Percentiles rank a stretch among this genome's conserved stretches.
Conservation (phyloP, 2,113 vertebrate species). For the Ptilorrhoa leucosticta region DNA sequence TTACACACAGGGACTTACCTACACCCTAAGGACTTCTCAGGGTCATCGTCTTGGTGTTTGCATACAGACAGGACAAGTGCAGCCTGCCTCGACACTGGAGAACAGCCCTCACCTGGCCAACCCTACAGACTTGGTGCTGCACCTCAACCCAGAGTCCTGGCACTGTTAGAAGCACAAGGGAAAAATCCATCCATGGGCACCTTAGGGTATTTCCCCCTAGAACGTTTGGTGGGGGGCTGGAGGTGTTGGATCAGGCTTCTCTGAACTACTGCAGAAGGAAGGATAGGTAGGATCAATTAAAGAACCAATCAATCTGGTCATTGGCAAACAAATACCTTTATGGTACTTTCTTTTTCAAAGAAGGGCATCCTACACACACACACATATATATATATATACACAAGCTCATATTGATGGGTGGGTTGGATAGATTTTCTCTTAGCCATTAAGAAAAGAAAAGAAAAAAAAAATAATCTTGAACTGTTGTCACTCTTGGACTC, state of each 20-base stretch:
- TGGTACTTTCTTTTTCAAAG: neutral
- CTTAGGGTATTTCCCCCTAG: neutral
- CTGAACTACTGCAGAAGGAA: neutral
- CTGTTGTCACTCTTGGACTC: neutral
- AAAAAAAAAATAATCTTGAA: neutral
- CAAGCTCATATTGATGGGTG: neutral
- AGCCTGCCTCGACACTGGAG: neutral
- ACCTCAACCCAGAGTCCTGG: neutral
- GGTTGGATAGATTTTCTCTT: neutral
- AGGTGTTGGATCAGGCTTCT: neutral
- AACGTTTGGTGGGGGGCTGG: neutral
- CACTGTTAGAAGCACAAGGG: constrained; percentile 27
- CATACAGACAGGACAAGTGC: neutral
- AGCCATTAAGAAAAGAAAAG: neutral
- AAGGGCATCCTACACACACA: neutral
- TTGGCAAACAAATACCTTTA: neutral
- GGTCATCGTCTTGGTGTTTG: neutral
- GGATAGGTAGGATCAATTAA: neutral
- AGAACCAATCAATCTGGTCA: neutral
- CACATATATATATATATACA: neutral
- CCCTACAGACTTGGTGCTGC: neutral
- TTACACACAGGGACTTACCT: neutral
- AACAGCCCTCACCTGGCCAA: neutral
- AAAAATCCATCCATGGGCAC: constrained; percentile 23
- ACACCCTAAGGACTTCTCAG: constrained; percentile 12